Conservation (phyloP, 2,888 invertebrate genomes). For the Scrobipalpa costella region DNA sequence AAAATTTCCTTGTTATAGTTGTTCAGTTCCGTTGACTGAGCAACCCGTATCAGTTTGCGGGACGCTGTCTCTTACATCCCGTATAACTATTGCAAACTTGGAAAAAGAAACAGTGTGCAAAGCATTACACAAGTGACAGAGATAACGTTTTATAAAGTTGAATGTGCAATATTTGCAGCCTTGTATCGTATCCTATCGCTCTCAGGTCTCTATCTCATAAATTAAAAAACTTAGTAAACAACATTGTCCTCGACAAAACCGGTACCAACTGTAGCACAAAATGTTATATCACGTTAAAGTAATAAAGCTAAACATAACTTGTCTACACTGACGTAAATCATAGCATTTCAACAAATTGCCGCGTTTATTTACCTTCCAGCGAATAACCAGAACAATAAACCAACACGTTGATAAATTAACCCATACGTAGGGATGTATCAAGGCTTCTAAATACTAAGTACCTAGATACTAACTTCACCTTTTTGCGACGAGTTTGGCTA, state of each 20-base stretch:
- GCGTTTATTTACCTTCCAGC: constrained; percentile 2
- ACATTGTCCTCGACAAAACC: not conserved
- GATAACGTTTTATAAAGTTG: too few relatives aligned
- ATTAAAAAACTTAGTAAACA: not conserved
- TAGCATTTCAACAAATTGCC: not conserved
- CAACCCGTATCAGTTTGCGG: too few relatives aligned
- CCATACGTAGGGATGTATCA: constrained; percentile 2
- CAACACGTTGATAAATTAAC: constrained; percentile 13
- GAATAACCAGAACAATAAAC: constrained; percentile 15
- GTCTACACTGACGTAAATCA: not conserved
- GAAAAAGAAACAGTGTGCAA: too few relatives aligned
- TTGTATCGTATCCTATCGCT: too few relatives aligned
- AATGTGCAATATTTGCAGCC: too few relatives aligned
- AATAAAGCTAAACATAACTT: not conserved
- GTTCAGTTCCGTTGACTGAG: too few relatives aligned
- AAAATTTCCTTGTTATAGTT: too few relatives aligned
- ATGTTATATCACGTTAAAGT: not conserved
- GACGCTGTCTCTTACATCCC: too few relatives aligned
- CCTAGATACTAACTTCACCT: not conserved
- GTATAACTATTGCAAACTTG: too few relatives aligned
- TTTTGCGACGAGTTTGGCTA: not conserved
- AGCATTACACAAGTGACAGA: too few relatives aligned
- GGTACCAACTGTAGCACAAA: not conserved
- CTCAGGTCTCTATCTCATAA: too few relatives aligned
- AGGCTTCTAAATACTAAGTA: not conserved